These are phyloP conservation scores for Sebastes jordani DNA, from an alignment of 2,797 vertebrate species.

Conservation along the genomic window DNA sequence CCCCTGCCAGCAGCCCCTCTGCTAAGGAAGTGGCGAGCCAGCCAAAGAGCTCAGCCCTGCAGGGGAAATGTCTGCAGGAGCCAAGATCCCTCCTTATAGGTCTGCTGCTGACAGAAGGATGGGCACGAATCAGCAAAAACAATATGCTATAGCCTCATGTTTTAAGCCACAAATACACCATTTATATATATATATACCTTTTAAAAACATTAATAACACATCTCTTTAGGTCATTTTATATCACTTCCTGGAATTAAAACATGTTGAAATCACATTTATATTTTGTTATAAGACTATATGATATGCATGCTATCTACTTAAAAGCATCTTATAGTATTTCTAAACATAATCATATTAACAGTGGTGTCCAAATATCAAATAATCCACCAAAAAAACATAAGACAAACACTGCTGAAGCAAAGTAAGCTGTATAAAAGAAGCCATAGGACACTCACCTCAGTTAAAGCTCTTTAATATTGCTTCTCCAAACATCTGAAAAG, in stretches of 20 bases:
- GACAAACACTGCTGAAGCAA: background rate
- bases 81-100: conserved; percentile 68
- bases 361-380: background rate
- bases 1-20: conserved; percentile 78
- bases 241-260: background rate
- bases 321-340: background rate
- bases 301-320: background rate
- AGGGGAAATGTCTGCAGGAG: conserved; percentile 62
- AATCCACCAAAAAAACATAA: background rate
- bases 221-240: background rate
- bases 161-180: background rate
- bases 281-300: no score
- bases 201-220: background rate
- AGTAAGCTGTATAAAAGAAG: background rate
- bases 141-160: background rate
- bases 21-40: conserved; percentile 71
- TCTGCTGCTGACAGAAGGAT: conserved; percentile 61
- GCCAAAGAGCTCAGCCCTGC: conserved; percentile 79
- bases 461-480: background rate
- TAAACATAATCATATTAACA: background rate
- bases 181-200: background rate
- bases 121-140: conserved; percentile 35
- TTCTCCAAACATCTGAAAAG: conserved; percentile 8
- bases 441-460: conserved; percentile 44
- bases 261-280: background rate